phyloP scores from a whole-genome alignment of 2,113 vertebrate species.

The Pionites leucogaster region DNA sequence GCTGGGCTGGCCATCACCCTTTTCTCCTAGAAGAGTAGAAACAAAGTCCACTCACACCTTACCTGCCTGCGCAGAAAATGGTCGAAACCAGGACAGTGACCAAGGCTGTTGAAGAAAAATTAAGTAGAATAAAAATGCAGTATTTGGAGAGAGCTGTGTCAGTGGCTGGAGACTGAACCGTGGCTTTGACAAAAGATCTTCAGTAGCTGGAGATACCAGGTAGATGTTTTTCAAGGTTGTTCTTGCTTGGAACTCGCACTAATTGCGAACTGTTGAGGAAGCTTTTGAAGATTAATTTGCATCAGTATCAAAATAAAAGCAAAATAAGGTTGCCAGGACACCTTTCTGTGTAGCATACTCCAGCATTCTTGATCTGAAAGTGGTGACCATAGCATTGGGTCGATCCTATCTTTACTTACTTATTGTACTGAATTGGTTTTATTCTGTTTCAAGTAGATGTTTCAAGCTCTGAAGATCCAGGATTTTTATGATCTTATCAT shows the following conservation, averaged over 20 bases:
- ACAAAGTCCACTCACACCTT: background rate
- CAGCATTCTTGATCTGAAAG: background rate
- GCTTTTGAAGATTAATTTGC: background rate
- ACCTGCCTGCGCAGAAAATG: background rate
- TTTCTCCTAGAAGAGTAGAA: background rate
- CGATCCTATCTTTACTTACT: background rate
- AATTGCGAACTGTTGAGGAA: background rate
- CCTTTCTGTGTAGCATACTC: background rate
- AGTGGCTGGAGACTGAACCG: background rate
- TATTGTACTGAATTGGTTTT: background rate
- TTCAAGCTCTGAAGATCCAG: background rate
- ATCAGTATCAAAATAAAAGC: background rate
- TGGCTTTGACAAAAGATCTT: background rate
- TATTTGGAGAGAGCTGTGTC: background rate
- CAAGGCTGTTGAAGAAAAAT: background rate
- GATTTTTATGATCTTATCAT: background rate
- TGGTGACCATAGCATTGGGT: background rate
- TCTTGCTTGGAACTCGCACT: background rate
- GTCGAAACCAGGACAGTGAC: background rate
- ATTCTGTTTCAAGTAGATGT: background rate
- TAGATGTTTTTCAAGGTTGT: background rate
- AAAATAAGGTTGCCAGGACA: background rate
- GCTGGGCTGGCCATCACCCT: background rate
- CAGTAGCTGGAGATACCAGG: background rate
- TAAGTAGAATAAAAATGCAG: background rate